Evolutionary conservation across 2,888 invertebrate genomes (phyloP), one percentile per base, ranked within the genome.

Genomic region (Sepioteuthis lessoniana): DNA sequence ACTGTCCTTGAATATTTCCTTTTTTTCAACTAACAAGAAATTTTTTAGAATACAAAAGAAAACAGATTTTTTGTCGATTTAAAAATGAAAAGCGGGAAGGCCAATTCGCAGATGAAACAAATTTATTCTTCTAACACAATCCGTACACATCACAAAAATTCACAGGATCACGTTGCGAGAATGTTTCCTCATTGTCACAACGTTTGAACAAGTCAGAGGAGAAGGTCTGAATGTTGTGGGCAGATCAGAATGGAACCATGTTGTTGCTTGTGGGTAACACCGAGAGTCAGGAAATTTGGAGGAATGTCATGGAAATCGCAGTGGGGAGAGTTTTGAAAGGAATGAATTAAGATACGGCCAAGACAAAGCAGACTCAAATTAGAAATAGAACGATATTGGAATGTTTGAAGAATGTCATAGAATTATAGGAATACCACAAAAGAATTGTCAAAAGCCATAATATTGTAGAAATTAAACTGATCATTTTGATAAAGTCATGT

Each of bases 121-220:
- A n/a, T 76, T 76, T 76, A n/a, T n/a, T 76, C 10, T 76, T 25
- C n/a, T n/a, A 76, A 76, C n/a, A 76, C 76, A 76, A 76, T 76
- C 76, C 76, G 76, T n/a, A 76, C n/a, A 76, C 76, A 76, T 76
- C n/a, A 76, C 76, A n/a, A 76, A 76, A 76, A 76, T 76, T n/a
- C 76, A 76, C n/a, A 76, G 76, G n/a, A 76, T 76, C n/a, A n/a
- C n/a, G n/a, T 76, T 76, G 76, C 25, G n/a, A n/a, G n/a, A 76
- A 76, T 76, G n/a, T 76, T 76, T 13, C 76, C 1, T 76, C 76
- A 76, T 76, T 19, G n/a, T 76, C 76, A 76, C 76, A 76, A 76
- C 19, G n/a, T 76, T n/a, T n/a, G n/a, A 76, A 76, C 76, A 76
- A 55, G 76, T 76, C 76, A 76, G n/a, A n/a, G 76, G n/a, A n/a